Evolutionary conservation across 2,888 invertebrate species (phyloP), one percentile per base, ranked within the genome.

Genomic region (Phyllotreta striolata): DNA sequence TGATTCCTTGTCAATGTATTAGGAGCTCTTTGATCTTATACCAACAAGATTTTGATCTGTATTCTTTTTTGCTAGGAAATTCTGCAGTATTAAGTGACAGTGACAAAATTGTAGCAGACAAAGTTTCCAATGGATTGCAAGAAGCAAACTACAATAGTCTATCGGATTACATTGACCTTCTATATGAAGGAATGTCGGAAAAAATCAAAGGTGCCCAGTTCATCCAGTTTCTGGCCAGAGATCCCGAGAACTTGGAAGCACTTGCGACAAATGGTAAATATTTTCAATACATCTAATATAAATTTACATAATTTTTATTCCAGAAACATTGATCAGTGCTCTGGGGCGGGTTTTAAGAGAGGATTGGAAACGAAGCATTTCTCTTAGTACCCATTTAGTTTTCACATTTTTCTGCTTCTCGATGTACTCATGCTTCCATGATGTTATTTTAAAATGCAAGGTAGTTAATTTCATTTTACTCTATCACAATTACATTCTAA

Each of bases 321-420:
- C 83, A 93, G 94, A 98, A 84, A 95, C 96, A 43, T 88, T 98
- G 59, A 85, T 99, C 55, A 97, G 97, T 83, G 98, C 98, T 43
- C 85, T 99, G 73, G 94, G 97, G 8, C 87, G 99, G 78, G 96
- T 98, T 38, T 84, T 99, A 59, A 88, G 98, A 71, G 99, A 99
- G 84, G 98, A 99, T 83, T 98, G 97, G 94, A 94, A 94, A 82
- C 90, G 94, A 79, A 98, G 95, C 80, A 91, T 97, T 76, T 97
- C 98, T 80, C 83, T 99, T 64, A 95, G 96, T 73, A 97, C 96
- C 73, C 97, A 97, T 82, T 94, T 99, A 78, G 92, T 97, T 70
- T 95, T 96, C 80, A 93, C 95, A 75, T 98, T 98, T 84, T 96
- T 96, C 81, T 98, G 96, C 80, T 96, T 99, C 80, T 98, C 98